Evolutionary conservation across 2,797 vertebrate species (phyloP).

Genomic region (Orientallactaga sibirica): DNA sequence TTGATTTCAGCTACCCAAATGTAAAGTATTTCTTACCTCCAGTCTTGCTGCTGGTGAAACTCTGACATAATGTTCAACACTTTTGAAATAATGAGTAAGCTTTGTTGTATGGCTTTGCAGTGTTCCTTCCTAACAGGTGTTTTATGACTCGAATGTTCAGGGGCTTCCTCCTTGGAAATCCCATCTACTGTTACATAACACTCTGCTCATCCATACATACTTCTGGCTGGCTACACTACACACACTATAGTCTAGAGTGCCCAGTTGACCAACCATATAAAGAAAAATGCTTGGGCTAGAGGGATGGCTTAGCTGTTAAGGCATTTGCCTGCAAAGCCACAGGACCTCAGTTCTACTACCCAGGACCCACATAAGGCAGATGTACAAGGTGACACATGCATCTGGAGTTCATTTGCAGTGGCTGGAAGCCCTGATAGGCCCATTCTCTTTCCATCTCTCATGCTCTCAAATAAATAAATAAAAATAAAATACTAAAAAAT

Average conservation of each 20-base stretch:
- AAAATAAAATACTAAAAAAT: no score
- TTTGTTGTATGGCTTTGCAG: neutral
- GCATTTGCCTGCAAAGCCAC: no score
- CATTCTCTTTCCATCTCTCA: no score
- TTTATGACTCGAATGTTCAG: neutral
- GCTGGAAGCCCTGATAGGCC: no score
- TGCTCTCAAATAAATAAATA: no score
- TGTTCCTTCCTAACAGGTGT: neutral
- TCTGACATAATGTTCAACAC: neutral
- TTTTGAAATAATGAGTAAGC: neutral
- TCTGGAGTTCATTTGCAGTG: no score
- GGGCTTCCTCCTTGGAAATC: neutral
- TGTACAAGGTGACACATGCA: no score
- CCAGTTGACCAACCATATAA: neutral
- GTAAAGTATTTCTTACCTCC: neutral
- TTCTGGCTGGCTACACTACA: neutral
- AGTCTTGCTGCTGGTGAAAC: neutral
- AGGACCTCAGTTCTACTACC: no score
- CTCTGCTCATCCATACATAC: neutral
- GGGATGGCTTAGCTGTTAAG: no score
- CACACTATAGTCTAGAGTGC: neutral
- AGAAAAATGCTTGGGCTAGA: no score
- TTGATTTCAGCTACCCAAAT: constrained; percentile 9
- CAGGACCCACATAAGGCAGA: no score
- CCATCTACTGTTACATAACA: neutral